These are phyloP conservation scores for Mesorhabditis belari DNA, from an alignment of 2,888 invertebrate species.

Conservation along the genomic window DNA sequence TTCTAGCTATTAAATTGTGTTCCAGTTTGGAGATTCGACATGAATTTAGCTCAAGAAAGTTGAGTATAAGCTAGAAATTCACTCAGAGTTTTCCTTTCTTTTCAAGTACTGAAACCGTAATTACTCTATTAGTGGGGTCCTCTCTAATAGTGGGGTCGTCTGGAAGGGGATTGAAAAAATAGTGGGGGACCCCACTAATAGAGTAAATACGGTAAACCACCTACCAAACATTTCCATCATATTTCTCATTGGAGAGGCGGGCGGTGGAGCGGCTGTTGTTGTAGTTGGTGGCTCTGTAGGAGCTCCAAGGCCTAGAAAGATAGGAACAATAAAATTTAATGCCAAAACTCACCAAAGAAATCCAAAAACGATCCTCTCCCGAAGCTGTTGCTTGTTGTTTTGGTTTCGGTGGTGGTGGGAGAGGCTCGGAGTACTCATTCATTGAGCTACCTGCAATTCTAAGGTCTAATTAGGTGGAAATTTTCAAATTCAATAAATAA, in stretches of 20 bases:
- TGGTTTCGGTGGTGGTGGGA: neutral
- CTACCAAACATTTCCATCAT: neutral
- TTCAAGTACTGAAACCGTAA: too few relatives aligned
- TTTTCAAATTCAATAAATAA: neutral
- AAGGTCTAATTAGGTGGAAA: neutral
- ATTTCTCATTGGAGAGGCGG: neutral
- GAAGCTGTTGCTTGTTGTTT: neutral
- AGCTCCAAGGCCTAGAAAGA: neutral
- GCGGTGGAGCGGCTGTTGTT: neutral
- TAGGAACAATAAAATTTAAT: neutral
- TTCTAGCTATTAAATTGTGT: too few relatives aligned
- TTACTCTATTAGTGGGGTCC: too few relatives aligned
- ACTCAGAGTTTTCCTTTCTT: too few relatives aligned
- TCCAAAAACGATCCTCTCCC: neutral
- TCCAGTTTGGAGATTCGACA: too few relatives aligned
- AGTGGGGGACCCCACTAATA: too few relatives aligned
- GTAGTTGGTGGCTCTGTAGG: neutral
- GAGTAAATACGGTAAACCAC: too few relatives aligned
- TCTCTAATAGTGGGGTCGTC: too few relatives aligned
- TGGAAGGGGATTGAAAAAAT: too few relatives aligned
- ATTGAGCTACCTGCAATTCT: neutral
- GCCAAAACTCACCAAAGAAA: neutral
- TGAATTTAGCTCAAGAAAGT: too few relatives aligned
- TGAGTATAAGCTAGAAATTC: too few relatives aligned
- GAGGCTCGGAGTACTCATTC: neutral